Base-by-base conservation (phyloP, 1,140 invertebrate species). In the Drosophila navojoa region DNA sequence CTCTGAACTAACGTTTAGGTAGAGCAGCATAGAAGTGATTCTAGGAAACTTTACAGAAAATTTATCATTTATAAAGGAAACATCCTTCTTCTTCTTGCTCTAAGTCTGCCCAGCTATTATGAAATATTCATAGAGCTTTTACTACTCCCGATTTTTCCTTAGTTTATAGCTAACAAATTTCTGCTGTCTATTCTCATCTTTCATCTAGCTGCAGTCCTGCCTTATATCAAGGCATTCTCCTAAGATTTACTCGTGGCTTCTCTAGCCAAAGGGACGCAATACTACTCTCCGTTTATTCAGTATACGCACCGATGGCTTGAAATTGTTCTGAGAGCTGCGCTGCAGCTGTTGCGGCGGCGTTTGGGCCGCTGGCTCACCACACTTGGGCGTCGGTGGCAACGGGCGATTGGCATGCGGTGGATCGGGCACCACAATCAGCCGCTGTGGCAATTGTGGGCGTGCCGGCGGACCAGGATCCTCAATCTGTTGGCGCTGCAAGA, bases 401-500 rank as follows among this genome's bases (percentile, higher is more conserved):
- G 97, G 97, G 79, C 97, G 94, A 77, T 92, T 92, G 76, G 91
- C 91, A 73, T 92, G 91, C 86, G 93, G 93, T 74, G 94, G 94
- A 91, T 95, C 95, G 58, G 95, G 95, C 77, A 95, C 94, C 93
- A 96, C 96, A 91, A 97, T 97, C 80, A 98, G 94, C 93, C 97
- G 95, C 92, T 97, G 97, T 77, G 97, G 97, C 92, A 98, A 95
- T 53, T 96, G 95, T 54, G 96, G 96, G 90, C 97, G 93, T 54
- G 96, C 95, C 42, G 97, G 96, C 71, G 96, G 96, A 57, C 96
- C 96, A 45, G 96, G 96, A 90, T 97, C 96, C 91, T 95, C 94
- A 72, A 95, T 94, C 91, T 91, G 91, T 68, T 91, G 91, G 53
- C 82, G 82, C 77, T 92, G 62, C 32, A 94, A 93, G 42, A 15